These are phyloP conservation scores for Petrocephalus zakoni DNA, from an alignment of 2,113 vertebrate species.

Conservation along the genomic window DNA sequence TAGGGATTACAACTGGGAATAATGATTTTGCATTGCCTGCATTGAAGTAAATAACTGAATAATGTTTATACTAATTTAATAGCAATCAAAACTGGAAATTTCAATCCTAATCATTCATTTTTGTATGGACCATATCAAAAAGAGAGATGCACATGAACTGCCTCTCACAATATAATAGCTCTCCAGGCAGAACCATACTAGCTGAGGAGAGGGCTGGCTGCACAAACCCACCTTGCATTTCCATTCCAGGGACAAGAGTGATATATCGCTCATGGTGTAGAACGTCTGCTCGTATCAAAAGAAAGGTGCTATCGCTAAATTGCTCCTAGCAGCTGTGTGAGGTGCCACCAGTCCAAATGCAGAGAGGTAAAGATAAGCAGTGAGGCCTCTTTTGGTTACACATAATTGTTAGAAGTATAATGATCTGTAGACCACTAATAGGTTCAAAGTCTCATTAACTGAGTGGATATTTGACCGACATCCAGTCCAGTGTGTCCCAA, in stretches of 20 bases:
- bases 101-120: neutral
- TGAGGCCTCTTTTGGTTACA: neutral
- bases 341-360: neutral
- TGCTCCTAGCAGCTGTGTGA: no score
- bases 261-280: neutral
- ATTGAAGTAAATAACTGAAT: neutral
- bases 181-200: neutral
- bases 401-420: neutral
- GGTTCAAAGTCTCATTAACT: neutral
- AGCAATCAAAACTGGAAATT: neutral
- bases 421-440: neutral
- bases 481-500: neutral
- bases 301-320: neutral
- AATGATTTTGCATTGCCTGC: neutral
- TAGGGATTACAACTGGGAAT: neutral
- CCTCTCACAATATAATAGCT: neutral
- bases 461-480: neutral
- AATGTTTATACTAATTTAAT: neutral
- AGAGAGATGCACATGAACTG: neutral
- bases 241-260: neutral
- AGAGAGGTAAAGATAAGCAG: neutral
- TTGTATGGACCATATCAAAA: neutral
- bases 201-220: neutral
- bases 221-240: neutral
- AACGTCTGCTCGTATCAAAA: neutral